Evolutionary conservation across 1,140 invertebrate genomes (phyloP).

Genomic region (Notospermus geniculatus): DNA sequence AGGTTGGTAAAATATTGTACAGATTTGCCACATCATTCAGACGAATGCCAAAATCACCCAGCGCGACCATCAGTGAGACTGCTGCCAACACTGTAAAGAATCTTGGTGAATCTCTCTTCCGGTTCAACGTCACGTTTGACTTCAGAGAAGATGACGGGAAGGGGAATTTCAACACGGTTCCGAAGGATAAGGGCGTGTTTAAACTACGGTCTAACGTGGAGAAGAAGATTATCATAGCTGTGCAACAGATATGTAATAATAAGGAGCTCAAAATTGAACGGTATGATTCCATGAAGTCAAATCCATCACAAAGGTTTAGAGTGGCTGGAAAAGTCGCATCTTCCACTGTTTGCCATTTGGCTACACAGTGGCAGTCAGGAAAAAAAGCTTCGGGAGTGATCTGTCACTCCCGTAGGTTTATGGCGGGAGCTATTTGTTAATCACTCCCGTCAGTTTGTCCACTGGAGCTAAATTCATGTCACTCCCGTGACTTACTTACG

Average conservation of each 20-base stretch:
- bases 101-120: constrained; percentile 37
- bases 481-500: no score
- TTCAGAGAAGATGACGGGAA: constrained; percentile 71
- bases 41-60: constrained; percentile 62
- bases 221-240: constrained; percentile 87
- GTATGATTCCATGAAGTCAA: no score
- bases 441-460: no score
- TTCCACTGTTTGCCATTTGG: no score
- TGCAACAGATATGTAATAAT: constrained; percentile 75
- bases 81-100: not conserved
- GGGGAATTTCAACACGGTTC: constrained; percentile 79
- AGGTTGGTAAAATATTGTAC: constrained; percentile 71
- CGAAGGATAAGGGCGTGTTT: constrained; percentile 86
- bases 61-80: constrained; percentile 22
- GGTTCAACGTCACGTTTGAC: constrained; percentile 84
- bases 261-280: constrained; percentile 55
- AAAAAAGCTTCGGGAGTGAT: no score
- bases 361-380: no score
- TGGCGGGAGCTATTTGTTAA: no score
- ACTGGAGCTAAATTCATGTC: no score
- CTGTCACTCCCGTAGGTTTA: no score
- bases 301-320: no score
- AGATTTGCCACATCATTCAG: constrained; percentile 92
- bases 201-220: constrained; percentile 87
- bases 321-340: no score